These are phyloP conservation scores for Theretra japonica DNA, from an alignment of 2,888 invertebrate species.

Conservation along the genomic window DNA sequence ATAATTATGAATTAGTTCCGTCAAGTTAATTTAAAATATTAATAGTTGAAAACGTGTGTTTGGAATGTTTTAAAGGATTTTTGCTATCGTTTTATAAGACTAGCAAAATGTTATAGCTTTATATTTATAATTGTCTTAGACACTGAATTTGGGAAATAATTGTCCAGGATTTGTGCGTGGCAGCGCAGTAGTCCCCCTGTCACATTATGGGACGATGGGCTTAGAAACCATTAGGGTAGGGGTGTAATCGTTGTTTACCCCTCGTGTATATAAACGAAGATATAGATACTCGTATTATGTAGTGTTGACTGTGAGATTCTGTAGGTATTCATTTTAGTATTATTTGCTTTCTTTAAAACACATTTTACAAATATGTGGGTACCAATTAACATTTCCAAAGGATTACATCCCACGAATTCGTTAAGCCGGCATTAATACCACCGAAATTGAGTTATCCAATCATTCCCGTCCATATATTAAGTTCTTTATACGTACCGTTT, in stretches of 20 bases:
- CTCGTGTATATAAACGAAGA: background rate
- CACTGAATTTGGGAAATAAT: background rate
- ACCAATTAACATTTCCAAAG: background rate
- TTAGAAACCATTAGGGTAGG: background rate
- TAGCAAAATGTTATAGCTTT: too few species aligned
- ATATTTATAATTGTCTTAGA: background rate
- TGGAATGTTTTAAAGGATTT: background rate
- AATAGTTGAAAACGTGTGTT: slow-evolving; percentile 6
- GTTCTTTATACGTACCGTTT: slow-evolving; percentile 8
- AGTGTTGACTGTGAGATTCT: too few species aligned
- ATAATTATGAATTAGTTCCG: slow-evolving; percentile 29
- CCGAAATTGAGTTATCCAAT: slow-evolving; percentile 10
- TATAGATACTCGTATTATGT: too few species aligned
- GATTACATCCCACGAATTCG: background rate
- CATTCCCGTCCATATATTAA: background rate
- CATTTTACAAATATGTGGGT: too few species aligned
- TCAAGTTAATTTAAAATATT: slow-evolving; percentile 16
- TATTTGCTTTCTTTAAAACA: too few species aligned
- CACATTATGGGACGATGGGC: too few species aligned
- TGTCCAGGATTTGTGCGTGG: background rate
- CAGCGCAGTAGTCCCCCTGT: background rate
- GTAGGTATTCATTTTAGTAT: too few species aligned
- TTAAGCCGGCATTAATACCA: background rate
- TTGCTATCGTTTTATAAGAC: background rate
- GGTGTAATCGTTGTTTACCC: background rate